Conservation (phyloP, 1,140 invertebrate species). For the Ceratosolen fusciceps region DNA sequence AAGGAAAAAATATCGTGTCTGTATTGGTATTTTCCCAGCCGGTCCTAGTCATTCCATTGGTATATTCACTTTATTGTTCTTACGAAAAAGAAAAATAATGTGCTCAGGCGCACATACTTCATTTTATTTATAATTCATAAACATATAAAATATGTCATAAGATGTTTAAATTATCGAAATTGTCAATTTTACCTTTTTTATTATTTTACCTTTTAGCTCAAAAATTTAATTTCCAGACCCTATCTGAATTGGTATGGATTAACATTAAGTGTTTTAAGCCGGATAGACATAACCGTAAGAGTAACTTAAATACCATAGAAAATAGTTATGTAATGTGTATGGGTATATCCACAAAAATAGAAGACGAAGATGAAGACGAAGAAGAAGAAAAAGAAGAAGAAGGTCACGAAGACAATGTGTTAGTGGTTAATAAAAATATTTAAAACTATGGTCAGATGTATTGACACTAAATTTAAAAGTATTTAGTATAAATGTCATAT, state of each 20-base stretch:
- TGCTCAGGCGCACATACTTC: no score
- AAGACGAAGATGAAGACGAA: neutral
- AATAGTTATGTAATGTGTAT: slow-evolving; percentile 25
- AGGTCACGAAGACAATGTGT: no score
- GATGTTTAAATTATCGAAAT: no score
- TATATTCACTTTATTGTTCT: neutral
- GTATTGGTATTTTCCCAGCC: slow-evolving; percentile 50
- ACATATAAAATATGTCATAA: no score
- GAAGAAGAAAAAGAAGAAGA: no score
- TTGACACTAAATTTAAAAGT: no score
- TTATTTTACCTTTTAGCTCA: slow-evolving; percentile 32
- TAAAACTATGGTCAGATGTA: no score
- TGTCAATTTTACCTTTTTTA: neutral
- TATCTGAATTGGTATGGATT: slow-evolving; percentile 45
- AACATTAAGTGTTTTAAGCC: neutral
- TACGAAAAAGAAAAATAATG: no score
- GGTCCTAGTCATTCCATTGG: slow-evolving; percentile 39
- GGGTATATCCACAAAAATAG: neutral
- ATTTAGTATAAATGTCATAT: no score
- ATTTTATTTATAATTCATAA: no score
- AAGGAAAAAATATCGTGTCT: neutral
- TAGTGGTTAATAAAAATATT: neutral
- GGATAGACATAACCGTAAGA: neutral
- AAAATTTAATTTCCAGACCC: slow-evolving; percentile 46
- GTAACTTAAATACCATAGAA: neutral